Evolutionary conservation across 2,888 invertebrate species (phyloP).

Genomic region (Cheilosia pagana): DNA sequence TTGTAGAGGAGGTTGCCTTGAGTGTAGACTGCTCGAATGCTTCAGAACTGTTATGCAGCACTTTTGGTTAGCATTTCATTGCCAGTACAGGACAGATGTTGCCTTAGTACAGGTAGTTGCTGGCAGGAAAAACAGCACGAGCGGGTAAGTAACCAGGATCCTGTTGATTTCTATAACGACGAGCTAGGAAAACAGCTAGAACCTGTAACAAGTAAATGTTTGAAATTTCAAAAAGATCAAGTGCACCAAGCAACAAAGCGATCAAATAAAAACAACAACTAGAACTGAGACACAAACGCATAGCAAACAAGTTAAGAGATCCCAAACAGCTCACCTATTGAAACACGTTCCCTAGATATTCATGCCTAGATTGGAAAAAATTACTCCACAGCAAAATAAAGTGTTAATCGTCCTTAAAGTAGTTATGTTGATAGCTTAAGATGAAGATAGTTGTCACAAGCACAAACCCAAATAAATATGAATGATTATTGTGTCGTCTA

Average conservation of each 20-base stretch:
- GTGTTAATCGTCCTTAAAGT: constrained; percentile 25
- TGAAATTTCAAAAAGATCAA: neutral
- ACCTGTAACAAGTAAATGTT: constrained; percentile 85
- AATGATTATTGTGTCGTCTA: constrained; percentile 33
- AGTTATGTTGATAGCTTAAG: constrained; percentile 46
- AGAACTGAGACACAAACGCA: constrained; percentile 12
- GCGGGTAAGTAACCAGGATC: constrained; percentile 90
- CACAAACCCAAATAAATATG: constrained; percentile 49
- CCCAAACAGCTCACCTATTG: constrained; percentile 53
- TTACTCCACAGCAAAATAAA: constrained; percentile 18
- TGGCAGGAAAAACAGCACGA: constrained; percentile 88
- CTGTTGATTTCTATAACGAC: constrained; percentile 91
- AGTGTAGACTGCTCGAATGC: constrained; percentile 6
- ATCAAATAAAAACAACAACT: neutral
- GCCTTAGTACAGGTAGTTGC: constrained; percentile 81
- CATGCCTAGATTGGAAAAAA: constrained; percentile 17
- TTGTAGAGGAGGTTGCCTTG: constrained; percentile 35
- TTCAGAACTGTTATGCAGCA: constrained; percentile 23
- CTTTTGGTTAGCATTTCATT: constrained; percentile 56
- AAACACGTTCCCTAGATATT: constrained; percentile 26
- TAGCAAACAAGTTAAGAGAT: neutral
- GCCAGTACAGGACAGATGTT: constrained; percentile 31
- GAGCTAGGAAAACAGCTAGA: constrained; percentile 91
- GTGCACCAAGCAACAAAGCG: neutral
- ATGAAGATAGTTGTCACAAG: constrained; percentile 51